Evolutionary conservation across 2,797 vertebrate species (phyloP).

Genomic region (Acanthurus leucopareius): DNA sequence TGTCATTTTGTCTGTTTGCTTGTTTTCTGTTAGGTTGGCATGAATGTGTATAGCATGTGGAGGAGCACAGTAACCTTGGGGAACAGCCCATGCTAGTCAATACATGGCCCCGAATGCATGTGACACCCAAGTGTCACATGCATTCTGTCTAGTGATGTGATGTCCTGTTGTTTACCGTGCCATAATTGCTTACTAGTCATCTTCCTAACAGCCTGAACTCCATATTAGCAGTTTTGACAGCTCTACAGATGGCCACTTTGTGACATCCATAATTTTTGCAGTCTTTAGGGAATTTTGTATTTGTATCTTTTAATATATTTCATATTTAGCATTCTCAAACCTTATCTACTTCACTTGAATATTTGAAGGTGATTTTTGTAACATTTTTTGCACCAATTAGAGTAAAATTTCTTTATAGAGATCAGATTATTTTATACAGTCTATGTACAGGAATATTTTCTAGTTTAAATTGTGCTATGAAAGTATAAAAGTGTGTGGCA

Average conservation of each 20-base stretch:
- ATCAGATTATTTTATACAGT: too few species aligned
- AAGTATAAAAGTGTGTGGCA: too few species aligned
- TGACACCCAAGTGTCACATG: too few species aligned
- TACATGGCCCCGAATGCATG: neutral
- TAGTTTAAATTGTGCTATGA: too few species aligned
- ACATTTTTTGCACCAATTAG: too few species aligned
- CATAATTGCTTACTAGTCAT: conserved; percentile 7
- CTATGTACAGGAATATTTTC: too few species aligned
- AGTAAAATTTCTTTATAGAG: too few species aligned
- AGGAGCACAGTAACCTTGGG: neutral
- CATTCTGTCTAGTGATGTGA: too few species aligned
- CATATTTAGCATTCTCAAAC: too few species aligned
- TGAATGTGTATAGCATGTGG: neutral
- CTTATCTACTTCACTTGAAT: too few species aligned
- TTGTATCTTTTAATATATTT: too few species aligned
- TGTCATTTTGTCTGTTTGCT: neutral
- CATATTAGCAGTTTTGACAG: conserved; percentile 37
- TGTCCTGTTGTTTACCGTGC: conserved; percentile 16
- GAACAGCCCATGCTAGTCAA: neutral
- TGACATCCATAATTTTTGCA: conserved; percentile 25
- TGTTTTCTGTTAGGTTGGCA: neutral
- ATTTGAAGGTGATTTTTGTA: too few species aligned
- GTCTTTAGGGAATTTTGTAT: conserved; percentile 31
- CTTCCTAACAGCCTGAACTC: conserved; percentile 15
- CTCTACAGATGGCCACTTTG: conserved; percentile 27